phyloP scores from a whole-genome alignment of 2,888 invertebrate genomes.

The Capitulum mitella region DNA sequence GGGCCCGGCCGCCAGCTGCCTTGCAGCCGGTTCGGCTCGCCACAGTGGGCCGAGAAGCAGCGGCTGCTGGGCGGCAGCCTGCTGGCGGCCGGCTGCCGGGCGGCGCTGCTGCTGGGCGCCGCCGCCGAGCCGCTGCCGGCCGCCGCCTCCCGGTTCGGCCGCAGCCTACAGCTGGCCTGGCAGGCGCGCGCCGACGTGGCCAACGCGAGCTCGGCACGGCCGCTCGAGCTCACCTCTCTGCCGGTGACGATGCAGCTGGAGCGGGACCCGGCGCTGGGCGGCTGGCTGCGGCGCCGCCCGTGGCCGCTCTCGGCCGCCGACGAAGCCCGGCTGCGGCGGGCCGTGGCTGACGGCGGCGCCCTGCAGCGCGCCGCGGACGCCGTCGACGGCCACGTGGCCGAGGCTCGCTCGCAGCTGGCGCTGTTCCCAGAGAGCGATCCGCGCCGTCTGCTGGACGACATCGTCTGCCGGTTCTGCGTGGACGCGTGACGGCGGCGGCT shows the following conservation, averaged over 20 bases:
- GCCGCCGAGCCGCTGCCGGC: not conserved
- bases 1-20: not conserved
- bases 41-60: not conserved
- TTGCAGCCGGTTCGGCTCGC: not conserved
- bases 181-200: not conserved
- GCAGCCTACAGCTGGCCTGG: not conserved
- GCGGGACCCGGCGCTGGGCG: not conserved
- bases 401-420: not conserved
- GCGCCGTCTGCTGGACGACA: not conserved
- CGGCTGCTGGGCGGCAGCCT: constrained; percentile 2
- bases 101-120: not conserved
- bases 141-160: not conserved
- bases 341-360: not conserved
- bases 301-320: not conserved
- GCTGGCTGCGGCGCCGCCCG: not conserved
- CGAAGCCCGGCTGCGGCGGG: not conserved
- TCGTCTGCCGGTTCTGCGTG: not conserved
- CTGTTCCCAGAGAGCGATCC: not conserved
- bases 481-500: no score
- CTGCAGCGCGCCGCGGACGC: not conserved
- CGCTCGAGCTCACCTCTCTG: not conserved
- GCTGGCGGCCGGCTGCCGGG: not conserved
- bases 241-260: not conserved
- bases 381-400: not conserved
- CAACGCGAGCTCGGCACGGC: not conserved